These are phyloP conservation scores for Meriones unguiculatus DNA, from an alignment of 2,113 vertebrate species.

Conservation along the genomic window DNA sequence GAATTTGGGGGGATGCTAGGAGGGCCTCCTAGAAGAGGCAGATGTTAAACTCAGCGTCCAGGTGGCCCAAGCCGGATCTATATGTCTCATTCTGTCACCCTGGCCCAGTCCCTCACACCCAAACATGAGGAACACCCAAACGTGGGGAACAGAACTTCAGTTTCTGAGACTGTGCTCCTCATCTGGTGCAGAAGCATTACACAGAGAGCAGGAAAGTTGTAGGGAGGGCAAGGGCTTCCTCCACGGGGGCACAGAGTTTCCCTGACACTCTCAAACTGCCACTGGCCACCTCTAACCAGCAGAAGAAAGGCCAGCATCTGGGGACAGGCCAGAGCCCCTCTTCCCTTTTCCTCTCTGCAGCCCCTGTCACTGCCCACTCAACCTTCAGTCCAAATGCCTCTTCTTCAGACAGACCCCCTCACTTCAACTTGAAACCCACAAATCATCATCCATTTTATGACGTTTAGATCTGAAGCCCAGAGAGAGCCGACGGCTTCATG, in stretches of 20 bases:
- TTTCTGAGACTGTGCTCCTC: not conserved
- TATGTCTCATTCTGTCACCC: not conserved
- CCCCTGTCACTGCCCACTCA: not conserved
- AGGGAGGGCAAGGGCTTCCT: not conserved
- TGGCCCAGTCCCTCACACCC: not conserved
- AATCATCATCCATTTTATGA: not conserved
- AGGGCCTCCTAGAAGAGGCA: conserved; percentile 12
- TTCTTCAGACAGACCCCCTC: not conserved
- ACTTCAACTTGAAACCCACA: not conserved
- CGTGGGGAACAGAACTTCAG: not conserved
- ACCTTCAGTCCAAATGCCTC: not conserved
- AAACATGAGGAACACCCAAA: not conserved
- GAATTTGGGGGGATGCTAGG: not conserved
- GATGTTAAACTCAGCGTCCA: not conserved
- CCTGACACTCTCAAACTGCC: not conserved
- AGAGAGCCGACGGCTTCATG: not conserved
- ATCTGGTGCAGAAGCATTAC: not conserved
- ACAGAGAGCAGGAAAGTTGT: not conserved
- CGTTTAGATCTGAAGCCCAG: not conserved
- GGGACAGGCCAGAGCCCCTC: not conserved
- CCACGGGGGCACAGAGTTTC: not conserved
- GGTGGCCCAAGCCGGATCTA: not conserved
- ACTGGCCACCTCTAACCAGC: not conserved
- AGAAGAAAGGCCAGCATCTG: not conserved
- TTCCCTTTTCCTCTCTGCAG: not conserved